These are phyloP conservation scores for Caracal caracal DNA, from an alignment of 2,113 vertebrate genomes.

Conservation along the genomic window DNA sequence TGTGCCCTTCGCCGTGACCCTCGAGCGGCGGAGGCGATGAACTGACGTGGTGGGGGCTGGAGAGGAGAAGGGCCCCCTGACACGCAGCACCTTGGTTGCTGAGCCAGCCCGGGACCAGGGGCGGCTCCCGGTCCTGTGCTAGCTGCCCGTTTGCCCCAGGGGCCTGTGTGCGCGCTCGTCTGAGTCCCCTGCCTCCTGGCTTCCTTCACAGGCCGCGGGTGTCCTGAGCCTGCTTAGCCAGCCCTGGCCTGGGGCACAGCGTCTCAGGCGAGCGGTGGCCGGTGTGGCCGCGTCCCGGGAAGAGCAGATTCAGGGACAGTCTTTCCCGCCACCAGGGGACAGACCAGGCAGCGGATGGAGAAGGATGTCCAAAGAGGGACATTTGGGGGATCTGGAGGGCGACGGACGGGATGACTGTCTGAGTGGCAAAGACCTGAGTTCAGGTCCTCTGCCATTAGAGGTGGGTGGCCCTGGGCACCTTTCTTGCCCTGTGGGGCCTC, in stretches of 20 bases:
- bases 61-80: not conserved
- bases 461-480: too few species aligned
- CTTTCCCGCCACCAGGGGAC: not conserved
- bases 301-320: not conserved
- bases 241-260: not conserved
- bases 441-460: not conserved
- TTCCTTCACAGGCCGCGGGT: not conserved
- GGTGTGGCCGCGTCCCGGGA: not conserved
- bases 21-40: fast-evolving
- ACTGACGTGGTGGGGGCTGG: fast-evolving
- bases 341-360: not conserved
- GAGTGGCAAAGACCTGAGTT: not conserved
- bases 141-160: not conserved
- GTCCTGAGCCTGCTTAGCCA: not conserved
- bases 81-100: fast-evolving
- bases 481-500: not conserved
- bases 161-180: not conserved
- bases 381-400: not conserved
- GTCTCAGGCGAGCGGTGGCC: fast-evolving
- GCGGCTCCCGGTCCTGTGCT: too few species aligned
- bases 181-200: not conserved
- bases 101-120: not conserved
- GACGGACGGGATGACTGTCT: not conserved
- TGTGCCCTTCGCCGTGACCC: not conserved
- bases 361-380: not conserved